Evolutionary conservation across 2,113 vertebrate species (phyloP).

Genomic region (Sialia sialis): DNA sequence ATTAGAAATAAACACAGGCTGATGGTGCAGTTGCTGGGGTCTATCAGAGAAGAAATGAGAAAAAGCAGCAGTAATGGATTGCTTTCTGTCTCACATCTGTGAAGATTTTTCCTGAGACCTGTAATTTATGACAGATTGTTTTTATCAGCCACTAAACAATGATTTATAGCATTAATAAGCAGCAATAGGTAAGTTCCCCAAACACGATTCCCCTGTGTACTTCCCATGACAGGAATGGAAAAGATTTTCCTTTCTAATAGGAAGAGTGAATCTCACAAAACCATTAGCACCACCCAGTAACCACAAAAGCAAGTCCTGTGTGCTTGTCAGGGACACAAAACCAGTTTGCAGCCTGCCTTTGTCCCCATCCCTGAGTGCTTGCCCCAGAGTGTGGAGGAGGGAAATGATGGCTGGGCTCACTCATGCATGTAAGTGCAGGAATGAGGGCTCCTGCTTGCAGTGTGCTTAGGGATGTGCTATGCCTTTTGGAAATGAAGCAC

Average conservation of each 20-base stretch:
- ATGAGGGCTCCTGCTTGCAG: not conserved
- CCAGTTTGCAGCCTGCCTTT: not conserved
- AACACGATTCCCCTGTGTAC: not conserved
- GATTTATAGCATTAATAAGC: conserved; percentile 57
- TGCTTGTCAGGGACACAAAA: not conserved
- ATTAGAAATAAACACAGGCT: conserved; percentile 15
- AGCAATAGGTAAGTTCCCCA: not conserved
- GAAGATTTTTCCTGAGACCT: not conserved
- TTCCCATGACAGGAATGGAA: not conserved
- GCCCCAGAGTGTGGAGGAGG: not conserved
- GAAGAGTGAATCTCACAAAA: not conserved
- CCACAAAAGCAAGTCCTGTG: not conserved
- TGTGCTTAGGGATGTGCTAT: not conserved
- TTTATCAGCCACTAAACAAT: conserved; percentile 2
- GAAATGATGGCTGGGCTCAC: not conserved
- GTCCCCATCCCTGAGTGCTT: not conserved
- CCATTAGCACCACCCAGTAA: not conserved
- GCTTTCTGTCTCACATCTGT: not conserved
- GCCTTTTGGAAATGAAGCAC: not conserved
- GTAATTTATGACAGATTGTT: conserved; percentile 30
- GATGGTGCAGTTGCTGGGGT: not conserved
- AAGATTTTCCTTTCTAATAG: not conserved
- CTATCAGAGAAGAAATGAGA: not conserved
- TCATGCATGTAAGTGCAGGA: not conserved
- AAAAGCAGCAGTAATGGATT: not conserved